Percentiles rank a stretch among this genome's conserved stretches.
phyloP scores from a whole-genome alignment of 1,140 invertebrate genomes.

The Neoseiulus cucumeris region DNA sequence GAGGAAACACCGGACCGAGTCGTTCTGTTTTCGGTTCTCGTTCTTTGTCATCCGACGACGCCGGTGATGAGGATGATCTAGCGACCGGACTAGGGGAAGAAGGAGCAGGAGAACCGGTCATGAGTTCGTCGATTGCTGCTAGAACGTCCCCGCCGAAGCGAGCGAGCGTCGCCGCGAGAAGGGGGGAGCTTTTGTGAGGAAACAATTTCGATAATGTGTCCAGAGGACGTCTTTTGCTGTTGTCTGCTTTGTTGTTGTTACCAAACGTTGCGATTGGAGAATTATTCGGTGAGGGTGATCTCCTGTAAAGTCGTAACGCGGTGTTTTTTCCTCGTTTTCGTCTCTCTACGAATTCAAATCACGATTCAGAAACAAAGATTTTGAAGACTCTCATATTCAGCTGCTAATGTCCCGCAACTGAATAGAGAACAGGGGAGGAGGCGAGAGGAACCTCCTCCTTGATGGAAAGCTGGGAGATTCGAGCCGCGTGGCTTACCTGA shows the following conservation, averaged over 20 bases:
- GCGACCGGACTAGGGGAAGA: background rate
- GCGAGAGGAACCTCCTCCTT: too few relatives aligned
- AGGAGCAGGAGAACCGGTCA: background rate
- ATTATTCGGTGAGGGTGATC: background rate
- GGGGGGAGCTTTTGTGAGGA: background rate
- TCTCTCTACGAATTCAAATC: too few relatives aligned
- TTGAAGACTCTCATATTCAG: too few relatives aligned
- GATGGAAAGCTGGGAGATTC: too few relatives aligned
- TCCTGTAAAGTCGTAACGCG: background rate
- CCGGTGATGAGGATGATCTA: background rate
- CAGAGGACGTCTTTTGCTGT: background rate
- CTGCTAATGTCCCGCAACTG: too few relatives aligned
- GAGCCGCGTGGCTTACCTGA: too few relatives aligned
- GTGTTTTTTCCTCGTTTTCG: too few relatives aligned
- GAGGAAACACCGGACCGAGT: background rate
- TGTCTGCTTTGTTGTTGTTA: background rate
- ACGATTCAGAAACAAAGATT: too few relatives aligned
- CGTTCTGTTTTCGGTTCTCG: background rate
- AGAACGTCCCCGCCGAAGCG: background rate
- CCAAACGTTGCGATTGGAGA: background rate
- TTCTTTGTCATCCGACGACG: background rate
- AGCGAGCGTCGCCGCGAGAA: background rate
- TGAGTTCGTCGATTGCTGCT: constrained; percentile 1
- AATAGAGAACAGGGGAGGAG: too few relatives aligned
- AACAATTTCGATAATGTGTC: background rate